Conservation (phyloP, 2,113 vertebrate genomes). For the Urocolius indicus region DNA sequence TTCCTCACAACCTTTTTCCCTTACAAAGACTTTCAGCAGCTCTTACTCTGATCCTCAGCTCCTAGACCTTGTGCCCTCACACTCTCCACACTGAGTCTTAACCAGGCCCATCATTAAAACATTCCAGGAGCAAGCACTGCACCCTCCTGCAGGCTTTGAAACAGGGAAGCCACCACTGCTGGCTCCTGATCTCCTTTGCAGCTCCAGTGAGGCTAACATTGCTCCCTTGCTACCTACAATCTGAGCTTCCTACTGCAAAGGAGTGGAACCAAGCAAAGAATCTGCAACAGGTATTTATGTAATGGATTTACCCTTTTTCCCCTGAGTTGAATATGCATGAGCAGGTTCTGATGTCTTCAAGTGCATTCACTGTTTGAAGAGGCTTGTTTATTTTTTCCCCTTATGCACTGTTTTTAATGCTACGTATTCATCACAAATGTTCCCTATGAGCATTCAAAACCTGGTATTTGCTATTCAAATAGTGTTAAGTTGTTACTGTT, state of each 20-base stretch:
- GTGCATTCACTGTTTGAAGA: background rate
- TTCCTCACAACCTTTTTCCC: background rate
- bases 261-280: background rate
- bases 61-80: background rate
- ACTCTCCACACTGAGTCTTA: background rate
- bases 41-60: background rate
- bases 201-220: background rate
- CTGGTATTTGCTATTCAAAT: background rate
- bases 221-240: background rate
- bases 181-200: background rate
- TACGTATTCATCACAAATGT: background rate
- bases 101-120: background rate
- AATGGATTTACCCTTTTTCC: background rate
- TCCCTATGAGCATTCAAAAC: background rate
- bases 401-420: background rate
- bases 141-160: background rate
- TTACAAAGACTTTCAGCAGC: background rate
- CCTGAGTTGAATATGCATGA: background rate
- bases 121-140: background rate
- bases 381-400: background rate
- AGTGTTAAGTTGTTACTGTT: background rate
- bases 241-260: fast-evolving
- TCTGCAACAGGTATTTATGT: background rate
- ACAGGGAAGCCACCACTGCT: background rate
- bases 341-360: background rate